Conservation (phyloP, 2,113 vertebrate genomes). For the Mastomys natalensis region DNA sequence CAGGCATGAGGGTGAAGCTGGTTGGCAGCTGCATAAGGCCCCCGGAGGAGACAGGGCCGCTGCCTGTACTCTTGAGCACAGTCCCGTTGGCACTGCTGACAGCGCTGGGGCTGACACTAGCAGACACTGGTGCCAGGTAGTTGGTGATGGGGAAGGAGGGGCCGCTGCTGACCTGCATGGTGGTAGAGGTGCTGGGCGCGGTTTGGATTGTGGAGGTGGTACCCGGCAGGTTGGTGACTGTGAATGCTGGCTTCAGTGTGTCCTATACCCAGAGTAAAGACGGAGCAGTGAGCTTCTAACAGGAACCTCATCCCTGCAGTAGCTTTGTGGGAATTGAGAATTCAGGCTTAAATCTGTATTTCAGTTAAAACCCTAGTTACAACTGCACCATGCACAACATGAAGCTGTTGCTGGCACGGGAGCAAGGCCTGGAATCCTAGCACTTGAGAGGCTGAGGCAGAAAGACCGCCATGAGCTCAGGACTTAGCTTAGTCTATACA, state of each 20-base stretch:
- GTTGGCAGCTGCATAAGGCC: conserved; percentile 97
- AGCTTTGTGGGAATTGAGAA: background rate
- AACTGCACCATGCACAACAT: background rate
- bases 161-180: conserved; percentile 98
- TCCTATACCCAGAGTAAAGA: conserved; percentile 88
- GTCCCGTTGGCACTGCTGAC: conserved; percentile 95
- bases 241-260: conserved; percentile 95
- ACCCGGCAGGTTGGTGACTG: conserved; percentile 96
- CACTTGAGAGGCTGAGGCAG: background rate
- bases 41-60: conserved; percentile 88
- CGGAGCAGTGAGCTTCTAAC: conserved; percentile 58
- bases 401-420: background rate
- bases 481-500: background rate
- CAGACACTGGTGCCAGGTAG: conserved; percentile 96
- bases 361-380: background rate
- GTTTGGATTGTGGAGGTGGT: conserved; percentile 92
- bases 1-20: conserved; percentile 98
- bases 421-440: background rate
- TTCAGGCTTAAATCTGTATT: background rate
- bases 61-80: conserved; percentile 94
- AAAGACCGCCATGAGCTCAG: background rate
- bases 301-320: background rate
- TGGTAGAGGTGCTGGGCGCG: conserved; percentile 96
- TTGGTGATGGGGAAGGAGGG: conserved; percentile 98
- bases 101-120: conserved; percentile 90